These are phyloP conservation scores for Spodoptera picta DNA, from an alignment of 2,888 invertebrate species.

Conservation along the genomic window DNA sequence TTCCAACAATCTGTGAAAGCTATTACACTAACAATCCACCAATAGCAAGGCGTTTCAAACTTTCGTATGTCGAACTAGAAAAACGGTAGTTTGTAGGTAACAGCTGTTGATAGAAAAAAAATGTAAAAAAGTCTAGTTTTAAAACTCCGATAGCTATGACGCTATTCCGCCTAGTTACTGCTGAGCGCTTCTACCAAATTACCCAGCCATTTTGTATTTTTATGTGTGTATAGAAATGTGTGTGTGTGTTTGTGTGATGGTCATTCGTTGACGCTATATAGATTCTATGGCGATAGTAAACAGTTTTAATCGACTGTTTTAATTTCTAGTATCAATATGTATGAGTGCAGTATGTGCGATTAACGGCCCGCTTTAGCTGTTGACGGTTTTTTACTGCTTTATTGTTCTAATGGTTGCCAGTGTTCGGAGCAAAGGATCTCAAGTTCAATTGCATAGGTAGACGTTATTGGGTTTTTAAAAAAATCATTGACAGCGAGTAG, in stretches of 20 bases:
- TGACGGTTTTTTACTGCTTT: too few relatives aligned
- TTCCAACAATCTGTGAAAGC: too few relatives aligned
- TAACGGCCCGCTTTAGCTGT: too few relatives aligned
- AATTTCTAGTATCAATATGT: too few relatives aligned
- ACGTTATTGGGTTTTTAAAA: too few relatives aligned
- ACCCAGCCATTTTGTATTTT: constrained; percentile 26
- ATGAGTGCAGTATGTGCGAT: too few relatives aligned
- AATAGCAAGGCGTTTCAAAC: constrained; percentile 11
- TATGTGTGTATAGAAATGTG: neutral
- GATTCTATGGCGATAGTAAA: too few relatives aligned
- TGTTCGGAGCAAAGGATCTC: too few relatives aligned
- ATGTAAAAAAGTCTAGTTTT: constrained; percentile 9
- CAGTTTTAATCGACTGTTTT: too few relatives aligned
- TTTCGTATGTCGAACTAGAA: constrained; percentile 6
- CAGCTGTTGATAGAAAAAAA: constrained; percentile 10
- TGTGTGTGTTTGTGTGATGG: neutral
- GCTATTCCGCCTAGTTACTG: constrained; percentile 3
- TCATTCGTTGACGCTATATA: neutral
- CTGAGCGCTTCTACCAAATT: constrained; percentile 17
- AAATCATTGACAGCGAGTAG: too few relatives aligned
- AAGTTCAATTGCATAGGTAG: too few relatives aligned
- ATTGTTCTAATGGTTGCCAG: too few relatives aligned
- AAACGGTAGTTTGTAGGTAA: constrained; percentile 2
- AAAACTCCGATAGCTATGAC: constrained; percentile 12
- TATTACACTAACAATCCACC: neutral